Evolutionary conservation across 2,888 invertebrate species (phyloP), one percentile per base, ranked within the genome.

Genomic region (Pristionchus entomophagus): DNA sequence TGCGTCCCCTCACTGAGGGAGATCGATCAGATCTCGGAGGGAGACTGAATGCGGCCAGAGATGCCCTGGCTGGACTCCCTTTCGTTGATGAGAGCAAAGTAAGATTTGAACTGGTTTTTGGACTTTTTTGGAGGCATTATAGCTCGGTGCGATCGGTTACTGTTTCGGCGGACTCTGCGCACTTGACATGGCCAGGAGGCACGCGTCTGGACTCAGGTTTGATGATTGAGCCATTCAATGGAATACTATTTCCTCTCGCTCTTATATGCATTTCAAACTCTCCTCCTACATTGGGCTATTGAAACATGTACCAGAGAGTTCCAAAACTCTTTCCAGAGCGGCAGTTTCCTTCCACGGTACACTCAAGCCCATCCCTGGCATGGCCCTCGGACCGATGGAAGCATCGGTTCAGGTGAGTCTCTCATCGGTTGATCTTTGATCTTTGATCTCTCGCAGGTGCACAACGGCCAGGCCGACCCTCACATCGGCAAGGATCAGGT

Each of bases 291-390:
- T n/a, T n/a, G n/a, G n/a, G n/a, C n/a, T n/a, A n/a, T n/a, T n/a
- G n/a, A n/a, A n/a, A n/a, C n/a, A n/a, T n/a, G n/a, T n/a, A n/a
- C 2, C n/a, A 12, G 5, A 53, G 5, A n/a, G n/a, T n/a, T n/a
- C n/a, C 45, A 45, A 10, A 45, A 45, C 45, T 45, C 45, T 35
- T 26, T 35, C 59, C 51, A 56, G 49, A 6, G 87, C 88, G 19
- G 92, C 89, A 51, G 92, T 92, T 6, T 91, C 92, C 35, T 92
- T 91, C 84, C 92, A 92, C 87, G 92, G 92, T 45, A 89, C 91
- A 12, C 86, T 91, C 45, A 85, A 51, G n/a, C 91, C 92, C n/a
- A 86, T 91, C 17, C 89, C 89, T 4, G 91, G 88, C 41, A n/a
- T 85, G 14, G 85, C 87, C 5, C 69, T 87, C 3, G 88, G 88